Base-by-base conservation (phyloP, 2,888 invertebrate genomes). In the Serrognathus titanus region DNA sequence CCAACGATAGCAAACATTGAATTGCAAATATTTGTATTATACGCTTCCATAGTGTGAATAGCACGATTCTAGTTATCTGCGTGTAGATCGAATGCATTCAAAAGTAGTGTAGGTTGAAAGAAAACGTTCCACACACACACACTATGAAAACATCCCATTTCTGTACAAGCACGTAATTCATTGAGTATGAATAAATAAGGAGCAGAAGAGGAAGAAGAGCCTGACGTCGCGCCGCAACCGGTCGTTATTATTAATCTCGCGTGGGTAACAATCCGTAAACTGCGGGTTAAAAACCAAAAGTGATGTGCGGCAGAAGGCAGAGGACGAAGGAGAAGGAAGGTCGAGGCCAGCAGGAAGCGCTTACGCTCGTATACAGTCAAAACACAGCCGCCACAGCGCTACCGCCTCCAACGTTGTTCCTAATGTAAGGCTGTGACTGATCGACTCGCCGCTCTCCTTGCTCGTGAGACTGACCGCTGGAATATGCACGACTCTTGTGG, bases 1-100 rank as follows among this genome's bases (percentile, higher is more conserved):
- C 12, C 24, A 16, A 11, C 46, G 12, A 46, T 55, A 46, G 55
- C 50, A 51, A 45, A 38, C 47, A 51, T 55, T 52, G 55, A 55
- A 51, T 55, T 55, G 55, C 55, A 51, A 55, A 55, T 55, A 51
- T 51, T 51, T 20, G 37, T 51, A 55, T 55, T 55, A 51, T 43
- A 13, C 49, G 16, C 54, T 51, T 43, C 16, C 55, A 43, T 53
- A 43, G 55, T 51, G 51, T 49, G 51, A 40, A 55, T 24, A 39
- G 55, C 55, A 55, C 55, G 55, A 55, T 38, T 51, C 40, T 16
- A 11, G 16, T 16, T 46, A 46, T 46, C 46, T 46, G 5, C 11
- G n/a, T n/a, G n/a, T 46, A 24, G 13, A 46, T 46, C 46, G 16
- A 46, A 46, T 46, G 16, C 16, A 46, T 46, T 46, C 46, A 46